Evolutionary conservation across 2,113 vertebrate genomes (phyloP).

Genomic region (Nansenia antarctica): DNA sequence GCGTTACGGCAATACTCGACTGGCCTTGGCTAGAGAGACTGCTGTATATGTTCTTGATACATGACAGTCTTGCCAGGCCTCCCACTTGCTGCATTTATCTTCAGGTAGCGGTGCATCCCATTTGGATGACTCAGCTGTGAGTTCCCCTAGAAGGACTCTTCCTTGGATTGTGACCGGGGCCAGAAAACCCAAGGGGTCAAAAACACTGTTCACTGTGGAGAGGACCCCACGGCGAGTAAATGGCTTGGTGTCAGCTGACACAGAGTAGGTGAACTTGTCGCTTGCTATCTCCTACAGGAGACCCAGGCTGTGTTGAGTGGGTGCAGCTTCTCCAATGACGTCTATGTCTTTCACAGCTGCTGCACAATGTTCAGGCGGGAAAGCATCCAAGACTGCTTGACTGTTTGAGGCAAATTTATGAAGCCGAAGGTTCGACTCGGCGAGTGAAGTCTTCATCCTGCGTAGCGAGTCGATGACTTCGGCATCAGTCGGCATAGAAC

Average conservation of each 20-base stretch:
- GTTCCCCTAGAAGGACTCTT: conserved; percentile 22
- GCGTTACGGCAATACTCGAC: too few relatives aligned
- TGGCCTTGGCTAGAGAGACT: too few relatives aligned
- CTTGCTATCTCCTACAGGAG: background rate
- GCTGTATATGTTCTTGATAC: too few relatives aligned
- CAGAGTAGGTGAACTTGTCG: conserved; percentile 25
- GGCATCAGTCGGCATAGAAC: conserved; percentile 10
- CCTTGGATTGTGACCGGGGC: too few relatives aligned
- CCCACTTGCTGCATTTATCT: conserved; percentile 9
- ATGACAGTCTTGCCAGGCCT: conserved; percentile 2
- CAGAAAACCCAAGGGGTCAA: too few relatives aligned
- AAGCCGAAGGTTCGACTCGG: background rate
- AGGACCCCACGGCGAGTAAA: conserved; percentile 28
- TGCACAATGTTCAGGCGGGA: conserved; percentile 11
- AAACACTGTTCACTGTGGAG: too few relatives aligned
- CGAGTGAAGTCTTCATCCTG: conserved; percentile 2
- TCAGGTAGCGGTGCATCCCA: background rate
- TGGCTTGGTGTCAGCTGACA: conserved; percentile 5
- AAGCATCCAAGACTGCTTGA: conserved; percentile 6
- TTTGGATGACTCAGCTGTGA: background rate
- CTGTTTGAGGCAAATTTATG: conserved; percentile 22
- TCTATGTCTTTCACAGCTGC: conserved; percentile 7
- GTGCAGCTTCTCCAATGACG: background rate
- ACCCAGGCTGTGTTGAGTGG: conserved; percentile 6
- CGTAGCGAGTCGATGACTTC: conserved; percentile 6